phyloP scores from a whole-genome alignment of 2,113 vertebrate species.

The Hydropotes inermis region DNA sequence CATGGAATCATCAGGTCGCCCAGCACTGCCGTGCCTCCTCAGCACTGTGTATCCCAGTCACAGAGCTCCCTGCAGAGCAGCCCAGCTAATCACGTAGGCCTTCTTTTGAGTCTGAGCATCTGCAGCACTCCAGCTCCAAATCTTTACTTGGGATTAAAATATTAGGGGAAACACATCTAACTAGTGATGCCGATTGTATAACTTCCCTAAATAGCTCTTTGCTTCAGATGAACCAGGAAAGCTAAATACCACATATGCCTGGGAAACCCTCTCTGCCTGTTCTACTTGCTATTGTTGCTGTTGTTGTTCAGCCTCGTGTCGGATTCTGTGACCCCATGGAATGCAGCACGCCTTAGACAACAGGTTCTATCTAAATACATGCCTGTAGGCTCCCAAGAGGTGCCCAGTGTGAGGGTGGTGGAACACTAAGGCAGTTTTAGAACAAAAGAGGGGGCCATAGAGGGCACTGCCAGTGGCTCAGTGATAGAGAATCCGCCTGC shows the following conservation, averaged over 20 bases:
- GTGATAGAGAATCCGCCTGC: neutral
- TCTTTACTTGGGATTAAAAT: neutral
- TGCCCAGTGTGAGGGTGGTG: neutral
- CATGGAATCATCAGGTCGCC: accelerated
- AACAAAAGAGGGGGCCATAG: neutral
- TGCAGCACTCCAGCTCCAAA: neutral
- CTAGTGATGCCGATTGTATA: neutral
- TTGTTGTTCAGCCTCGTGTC: neutral
- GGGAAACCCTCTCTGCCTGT: neutral
- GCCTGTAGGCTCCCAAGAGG: neutral
- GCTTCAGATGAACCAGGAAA: neutral
- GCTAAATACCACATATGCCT: neutral
- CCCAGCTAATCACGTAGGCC: neutral
- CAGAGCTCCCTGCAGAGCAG: neutral
- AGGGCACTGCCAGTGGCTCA: neutral
- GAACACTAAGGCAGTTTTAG: neutral
- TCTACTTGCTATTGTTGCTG: neutral
- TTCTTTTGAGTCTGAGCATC: neutral
- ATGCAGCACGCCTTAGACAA: neutral
- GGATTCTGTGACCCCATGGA: neutral
- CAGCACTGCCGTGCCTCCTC: neutral
- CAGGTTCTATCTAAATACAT: neutral
- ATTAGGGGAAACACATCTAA: neutral
- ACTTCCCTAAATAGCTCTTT: neutral
- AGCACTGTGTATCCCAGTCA: neutral